Conservation (phyloP, 1,140 invertebrate genomes). For the Microplitis demolitor region DNA sequence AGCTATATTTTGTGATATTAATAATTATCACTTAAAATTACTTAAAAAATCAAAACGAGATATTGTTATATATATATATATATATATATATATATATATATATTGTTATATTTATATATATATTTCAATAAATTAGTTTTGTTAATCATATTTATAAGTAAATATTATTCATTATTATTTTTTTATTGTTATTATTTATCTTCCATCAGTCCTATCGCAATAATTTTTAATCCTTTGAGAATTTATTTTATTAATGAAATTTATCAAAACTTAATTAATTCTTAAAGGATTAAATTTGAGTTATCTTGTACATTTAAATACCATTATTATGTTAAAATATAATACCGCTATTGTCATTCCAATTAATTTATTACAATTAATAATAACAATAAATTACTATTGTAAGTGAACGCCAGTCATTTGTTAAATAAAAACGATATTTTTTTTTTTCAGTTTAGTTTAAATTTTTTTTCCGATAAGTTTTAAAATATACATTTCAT, state of each 20-base stretch:
- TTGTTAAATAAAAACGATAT: too few relatives aligned
- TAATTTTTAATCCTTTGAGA: background rate
- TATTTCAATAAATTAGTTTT: slow-evolving; percentile 25
- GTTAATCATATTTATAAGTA: background rate
- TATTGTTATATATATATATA: too few relatives aligned
- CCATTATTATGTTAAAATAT: background rate
- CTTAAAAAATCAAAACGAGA: background rate
- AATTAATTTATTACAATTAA: background rate
- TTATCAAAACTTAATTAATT: too few relatives aligned
- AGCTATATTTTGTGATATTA: background rate
- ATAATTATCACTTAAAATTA: background rate
- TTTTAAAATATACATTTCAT: background rate
- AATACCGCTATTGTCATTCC: slow-evolving; percentile 1
- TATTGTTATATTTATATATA: background rate
- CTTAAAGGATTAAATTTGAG: background rate
- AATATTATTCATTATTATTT: background rate
- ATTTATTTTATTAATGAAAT: too few relatives aligned
- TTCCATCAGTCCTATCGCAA: background rate
- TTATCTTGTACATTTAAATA: background rate
- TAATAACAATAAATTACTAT: background rate
- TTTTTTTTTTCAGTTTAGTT: background rate
- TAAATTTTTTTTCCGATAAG: background rate
- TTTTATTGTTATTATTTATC: background rate
- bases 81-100: background rate
- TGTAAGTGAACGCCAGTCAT: background rate